Base-by-base conservation (phyloP, 2,888 invertebrate species). In the Nomada fucata region DNA sequence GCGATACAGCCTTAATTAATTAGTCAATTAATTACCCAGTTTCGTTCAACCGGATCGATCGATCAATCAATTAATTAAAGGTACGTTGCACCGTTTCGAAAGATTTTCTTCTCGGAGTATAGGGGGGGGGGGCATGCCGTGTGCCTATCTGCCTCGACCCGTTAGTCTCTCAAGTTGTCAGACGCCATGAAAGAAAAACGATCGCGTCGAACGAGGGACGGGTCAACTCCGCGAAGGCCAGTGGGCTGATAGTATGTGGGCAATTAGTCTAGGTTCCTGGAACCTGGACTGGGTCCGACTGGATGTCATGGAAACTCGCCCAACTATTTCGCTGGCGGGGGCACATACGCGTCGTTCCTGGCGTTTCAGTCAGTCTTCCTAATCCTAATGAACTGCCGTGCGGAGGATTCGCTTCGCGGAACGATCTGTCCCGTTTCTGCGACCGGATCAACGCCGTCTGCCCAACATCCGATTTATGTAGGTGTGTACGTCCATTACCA, bases 221-320 rank as follows among this genome's bases (percentile, higher is more conserved):
- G 81, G 86, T 83, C 83, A 83, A 83, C 83, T 75, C 74, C 79
- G 69, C 64, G 77, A 84, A 82, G 83, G 74, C 76, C 76, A 72
- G 65, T 60, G 47, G 57, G 69, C 71, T 79, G 80, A 82, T 83
- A 85, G 88, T 89, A 90, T 87, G 88, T 90, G 86, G 89, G 88
- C 90, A 91, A 91, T 91, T 91, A 90, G 91, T 91, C 89, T 89
- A 86, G 89, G 80, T 87, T 85, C 86, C 63, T 64, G 69, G 79
- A 79, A 83, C 55, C 61, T 61, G 72, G 69, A 68, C 71, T 26
- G 53, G 60, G 26, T 52, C 73, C 75, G 73, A 52, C 70, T 80
- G 78, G 67, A 68, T 61, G 76, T 18, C 63, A 60, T 76, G 82
- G 79, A 70, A 83, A 80, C 47, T 88, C 75, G 79, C 83, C 85